Evolutionary conservation across 2,888 invertebrate species (phyloP), one percentile per base, ranked within the genome.

Genomic region (Melinaea menophilus): DNA sequence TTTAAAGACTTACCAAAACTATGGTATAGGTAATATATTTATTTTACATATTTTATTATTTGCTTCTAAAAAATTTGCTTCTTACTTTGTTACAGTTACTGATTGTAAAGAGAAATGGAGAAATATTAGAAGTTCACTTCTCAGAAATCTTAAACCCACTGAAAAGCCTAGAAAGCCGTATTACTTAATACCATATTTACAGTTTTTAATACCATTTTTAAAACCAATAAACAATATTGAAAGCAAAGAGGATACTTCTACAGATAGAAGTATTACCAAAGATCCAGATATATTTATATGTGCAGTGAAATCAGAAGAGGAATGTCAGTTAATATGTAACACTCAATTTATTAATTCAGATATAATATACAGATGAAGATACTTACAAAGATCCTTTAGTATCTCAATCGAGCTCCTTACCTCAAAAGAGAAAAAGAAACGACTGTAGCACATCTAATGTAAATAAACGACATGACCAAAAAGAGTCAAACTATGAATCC

Each of bases 41-140:
- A 22, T 22, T 22, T 22, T 22, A 22, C 22, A 22, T 22, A 22
- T 22, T 22, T 22, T 22, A 22, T 22, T 22, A 22, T 22, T 22
- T 22, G 22, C 22, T 3, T 48, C 2, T 13, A 5, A 13, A 63
- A 74, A 72, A 69, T 13, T 12, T 55, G 46, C 63, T 60, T 62
- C 54, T 65, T 58, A 54, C 61, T 60, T 61, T 59, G 34, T 67
- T 65, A 46, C 75, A 79, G 78, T 79, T 2, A 71, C 67, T 46
- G 78, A 78, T 55, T 76, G 76, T 61, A 79, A 78, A 69, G 78
- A 79, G 62, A 78, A 79, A 73, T 79, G 78, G 78, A 69, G 78
- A 11, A 78, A 78, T 45, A 79, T 79, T 61, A 63, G 78, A 59
- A 77, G 77, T 13, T 79, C 78, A 0, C 78, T 75, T 61, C 62